These are phyloP conservation scores for Mamestra configurata DNA, from an alignment of 1,140 invertebrate species.

Conservation along the genomic window DNA sequence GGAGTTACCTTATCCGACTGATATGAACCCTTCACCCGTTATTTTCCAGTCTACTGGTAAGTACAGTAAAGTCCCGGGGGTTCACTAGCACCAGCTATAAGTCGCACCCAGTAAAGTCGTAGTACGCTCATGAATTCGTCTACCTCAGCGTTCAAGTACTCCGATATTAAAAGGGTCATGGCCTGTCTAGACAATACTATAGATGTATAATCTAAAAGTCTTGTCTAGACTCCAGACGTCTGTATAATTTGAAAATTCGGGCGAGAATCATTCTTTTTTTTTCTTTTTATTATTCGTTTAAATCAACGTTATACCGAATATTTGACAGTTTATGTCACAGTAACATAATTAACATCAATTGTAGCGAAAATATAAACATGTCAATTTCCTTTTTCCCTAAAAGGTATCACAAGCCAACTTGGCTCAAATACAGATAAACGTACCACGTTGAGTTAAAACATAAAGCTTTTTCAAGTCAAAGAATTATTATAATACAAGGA, in stretches of 20 bases:
- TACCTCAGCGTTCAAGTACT: conserved; percentile 52
- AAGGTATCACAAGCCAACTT: neutral
- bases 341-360: neutral
- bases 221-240: conserved; percentile 84
- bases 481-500: neutral
- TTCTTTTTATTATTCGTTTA: neutral
- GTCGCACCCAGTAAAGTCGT: neutral
- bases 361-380: neutral
- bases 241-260: conserved; percentile 65
- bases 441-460: neutral
- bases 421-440: neutral
- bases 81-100: conserved; percentile 24
- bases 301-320: neutral
- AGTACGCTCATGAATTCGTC: conserved; percentile 41
- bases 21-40: conserved; percentile 30
- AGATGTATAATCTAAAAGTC: conserved; percentile 63
- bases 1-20: conserved; percentile 29
- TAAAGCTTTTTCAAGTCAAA: neutral
- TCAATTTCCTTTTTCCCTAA: neutral
- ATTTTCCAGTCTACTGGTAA: neutral
- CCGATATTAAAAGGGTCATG: conserved; percentile 73
- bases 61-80: neutral
- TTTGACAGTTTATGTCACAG: no score
- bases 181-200: conserved; percentile 80
- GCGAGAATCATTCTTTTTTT: conserved; percentile 1